Conservation (phyloP, 2,888 invertebrate species). For the Amphipyra berbera region DNA sequence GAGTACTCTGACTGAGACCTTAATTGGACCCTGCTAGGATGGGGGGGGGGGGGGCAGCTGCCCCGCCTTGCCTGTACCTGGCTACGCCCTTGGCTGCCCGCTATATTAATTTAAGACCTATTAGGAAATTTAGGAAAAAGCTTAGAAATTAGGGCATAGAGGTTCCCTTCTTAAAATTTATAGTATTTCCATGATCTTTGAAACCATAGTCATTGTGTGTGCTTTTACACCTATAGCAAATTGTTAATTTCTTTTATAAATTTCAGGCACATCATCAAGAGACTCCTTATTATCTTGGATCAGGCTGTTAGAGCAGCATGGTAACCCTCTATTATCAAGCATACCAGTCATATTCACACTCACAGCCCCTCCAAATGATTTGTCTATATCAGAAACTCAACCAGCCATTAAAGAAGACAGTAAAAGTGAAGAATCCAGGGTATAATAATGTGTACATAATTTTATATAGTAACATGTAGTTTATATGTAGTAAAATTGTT, state of each 20-base stretch:
- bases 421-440: slow-evolving; percentile 41
- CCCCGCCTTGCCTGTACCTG: too few relatives aligned
- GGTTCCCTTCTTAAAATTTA: too few relatives aligned
- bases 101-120: too few relatives aligned
- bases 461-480: slow-evolving; percentile 29
- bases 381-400: slow-evolving; percentile 77
- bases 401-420: slow-evolving; percentile 64
- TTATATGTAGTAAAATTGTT: slow-evolving; percentile 50
- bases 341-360: slow-evolving; percentile 96
- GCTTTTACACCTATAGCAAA: background rate
- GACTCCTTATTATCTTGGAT: slow-evolving; percentile 98
- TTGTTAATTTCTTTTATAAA: slow-evolving; percentile 1
- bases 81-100: too few relatives aligned
- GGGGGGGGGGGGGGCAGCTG: too few relatives aligned
- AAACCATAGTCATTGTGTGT: too few relatives aligned
- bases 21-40: too few relatives aligned
- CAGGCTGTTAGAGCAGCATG: slow-evolving; percentile 93
- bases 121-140: too few relatives aligned
- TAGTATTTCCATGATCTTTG: too few relatives aligned
- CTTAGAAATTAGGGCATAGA: too few relatives aligned
- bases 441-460: slow-evolving; percentile 24
- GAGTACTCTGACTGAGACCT: too few relatives aligned
- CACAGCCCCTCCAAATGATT: slow-evolving; percentile 89
- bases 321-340: slow-evolving; percentile 92
- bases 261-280: slow-evolving; percentile 94